Evolutionary conservation across 2,113 vertebrate genomes (phyloP).

Genomic region (Aix galericulata): DNA sequence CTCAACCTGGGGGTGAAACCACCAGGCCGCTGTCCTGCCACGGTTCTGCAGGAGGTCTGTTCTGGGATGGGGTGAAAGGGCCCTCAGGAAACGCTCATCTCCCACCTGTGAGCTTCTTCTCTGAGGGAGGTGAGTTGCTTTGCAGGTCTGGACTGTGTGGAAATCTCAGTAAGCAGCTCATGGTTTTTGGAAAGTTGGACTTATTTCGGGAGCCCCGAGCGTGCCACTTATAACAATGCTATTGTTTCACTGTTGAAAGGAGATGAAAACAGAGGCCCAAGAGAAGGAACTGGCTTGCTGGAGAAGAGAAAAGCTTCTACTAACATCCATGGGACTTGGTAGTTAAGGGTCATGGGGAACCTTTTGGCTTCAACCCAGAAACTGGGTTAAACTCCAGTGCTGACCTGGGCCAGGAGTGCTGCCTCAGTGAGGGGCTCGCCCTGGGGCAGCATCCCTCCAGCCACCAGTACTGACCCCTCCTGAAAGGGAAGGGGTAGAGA

Average conservation of each 20-base stretch:
- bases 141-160: not conserved
- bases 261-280: not conserved
- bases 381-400: not conserved
- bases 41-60: rapidly evolving
- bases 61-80: not conserved
- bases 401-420: not conserved
- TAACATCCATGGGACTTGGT: not conserved
- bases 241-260: not conserved
- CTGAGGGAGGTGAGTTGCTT: not conserved
- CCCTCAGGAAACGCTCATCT: not conserved
- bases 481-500: not conserved
- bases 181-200: not conserved
- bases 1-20: not conserved
- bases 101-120: not conserved
- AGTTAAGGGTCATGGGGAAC: not conserved
- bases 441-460: not conserved
- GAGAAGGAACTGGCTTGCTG: not conserved
- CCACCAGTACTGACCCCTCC: not conserved
- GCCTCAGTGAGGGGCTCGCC: not conserved
- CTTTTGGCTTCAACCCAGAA: not conserved
- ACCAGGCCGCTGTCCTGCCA: not conserved
- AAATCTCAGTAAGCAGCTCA: not conserved
- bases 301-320: not conserved
- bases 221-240: not conserved
- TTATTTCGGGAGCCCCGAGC: not conserved